A percentile compares a stretch with the other conserved stretches of the same genome.
phyloP scores from a whole-genome alignment of 1,140 invertebrate species.

The Drosophila persimilis region DNA sequence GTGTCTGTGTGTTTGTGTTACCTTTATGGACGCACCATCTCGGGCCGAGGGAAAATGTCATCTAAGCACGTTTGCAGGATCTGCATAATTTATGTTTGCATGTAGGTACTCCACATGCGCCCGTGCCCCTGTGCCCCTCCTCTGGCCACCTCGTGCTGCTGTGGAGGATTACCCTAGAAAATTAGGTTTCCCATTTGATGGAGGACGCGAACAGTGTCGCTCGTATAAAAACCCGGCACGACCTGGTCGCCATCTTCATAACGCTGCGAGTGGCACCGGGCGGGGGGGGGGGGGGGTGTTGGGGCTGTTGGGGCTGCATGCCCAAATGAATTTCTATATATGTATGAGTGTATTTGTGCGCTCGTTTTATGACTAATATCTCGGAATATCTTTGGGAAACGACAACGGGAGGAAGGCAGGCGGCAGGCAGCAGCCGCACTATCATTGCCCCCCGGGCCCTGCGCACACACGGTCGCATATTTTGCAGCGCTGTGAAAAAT shows the following conservation, averaged over 20 bases:
- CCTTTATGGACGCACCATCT: conserved; percentile 69
- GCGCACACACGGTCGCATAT: conserved; percentile 52
- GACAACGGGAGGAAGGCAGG: conserved; percentile 24
- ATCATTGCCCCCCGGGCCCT: conserved; percentile 24
- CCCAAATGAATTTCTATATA: conserved; percentile 75
- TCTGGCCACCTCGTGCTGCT: conserved; percentile 30
- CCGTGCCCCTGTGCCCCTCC: background rate
- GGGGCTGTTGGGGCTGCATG: conserved; percentile 43
- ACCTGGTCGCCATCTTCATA: conserved; percentile 77
- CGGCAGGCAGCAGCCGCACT: conserved; percentile 41
- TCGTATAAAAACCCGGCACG: conserved; percentile 74
- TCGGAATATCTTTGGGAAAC: conserved; percentile 68
- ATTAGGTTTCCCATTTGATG: conserved; percentile 79
- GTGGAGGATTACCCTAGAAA: conserved; percentile 80
- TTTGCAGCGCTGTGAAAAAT: conserved; percentile 79
- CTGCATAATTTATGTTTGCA: conserved; percentile 82
- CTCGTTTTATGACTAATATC: conserved; percentile 81
- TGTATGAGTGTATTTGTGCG: conserved; percentile 38
- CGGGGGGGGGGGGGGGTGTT: too few relatives aligned
- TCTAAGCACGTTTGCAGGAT: conserved; percentile 82
- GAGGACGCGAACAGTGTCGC: conserved; percentile 62
- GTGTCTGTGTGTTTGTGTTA: conserved; percentile 38
- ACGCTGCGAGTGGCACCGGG: conserved; percentile 35
- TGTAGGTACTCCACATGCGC: conserved; percentile 36
- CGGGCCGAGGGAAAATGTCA: conserved; percentile 64